Percentiles rank a stretch among this genome's conserved stretches.
These are phyloP conservation scores for Panorpa germanica DNA, from an alignment of 2,888 invertebrate species.

Conservation along the genomic window DNA sequence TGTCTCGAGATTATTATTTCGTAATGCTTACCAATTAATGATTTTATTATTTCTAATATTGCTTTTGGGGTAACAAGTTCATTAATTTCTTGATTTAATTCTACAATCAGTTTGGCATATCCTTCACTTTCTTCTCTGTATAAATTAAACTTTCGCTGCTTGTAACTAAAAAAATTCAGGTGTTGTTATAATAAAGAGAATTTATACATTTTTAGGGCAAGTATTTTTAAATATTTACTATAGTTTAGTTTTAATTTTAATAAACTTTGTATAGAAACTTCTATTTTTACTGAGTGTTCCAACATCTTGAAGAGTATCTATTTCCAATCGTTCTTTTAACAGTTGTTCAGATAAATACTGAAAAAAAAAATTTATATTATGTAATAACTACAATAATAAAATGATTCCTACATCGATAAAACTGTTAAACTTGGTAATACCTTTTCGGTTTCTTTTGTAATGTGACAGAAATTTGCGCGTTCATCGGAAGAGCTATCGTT, in stretches of 20 bases:
- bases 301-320: slow-evolving; percentile 82
- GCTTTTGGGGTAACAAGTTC: slow-evolving; percentile 42
- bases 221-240: slow-evolving; percentile 53
- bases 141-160: slow-evolving; percentile 97
- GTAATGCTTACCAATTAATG: slow-evolving; percentile 59
- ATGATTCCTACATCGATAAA: too few relatives aligned
- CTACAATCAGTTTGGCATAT: slow-evolving; percentile 88
- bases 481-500: slow-evolving; percentile 48
- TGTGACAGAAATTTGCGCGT: slow-evolving; percentile 53
- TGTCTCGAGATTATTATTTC: slow-evolving; percentile 4
- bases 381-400: too few relatives aligned
- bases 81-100: slow-evolving; percentile 69
- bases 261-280: slow-evolving; percentile 84
- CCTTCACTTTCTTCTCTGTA: slow-evolving; percentile 98
- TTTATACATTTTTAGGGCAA: slow-evolving; percentile 5
- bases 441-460: slow-evolving; percentile 64
- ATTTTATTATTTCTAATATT: slow-evolving; percentile 77
- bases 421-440: too few relatives aligned
- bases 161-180: slow-evolving; percentile 55
- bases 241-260: slow-evolving; percentile 93
- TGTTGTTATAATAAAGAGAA: slow-evolving; percentile 3
- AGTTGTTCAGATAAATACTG: slow-evolving; percentile 70
- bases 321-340: slow-evolving; percentile 81
- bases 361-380: slow-evolving; percentile 24
- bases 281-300: slow-evolving; percentile 79